Evolutionary conservation across 2,113 vertebrate species (phyloP), one percentile per base, ranked within the genome.

Genomic region (Hippocampus zosterae): DNA sequence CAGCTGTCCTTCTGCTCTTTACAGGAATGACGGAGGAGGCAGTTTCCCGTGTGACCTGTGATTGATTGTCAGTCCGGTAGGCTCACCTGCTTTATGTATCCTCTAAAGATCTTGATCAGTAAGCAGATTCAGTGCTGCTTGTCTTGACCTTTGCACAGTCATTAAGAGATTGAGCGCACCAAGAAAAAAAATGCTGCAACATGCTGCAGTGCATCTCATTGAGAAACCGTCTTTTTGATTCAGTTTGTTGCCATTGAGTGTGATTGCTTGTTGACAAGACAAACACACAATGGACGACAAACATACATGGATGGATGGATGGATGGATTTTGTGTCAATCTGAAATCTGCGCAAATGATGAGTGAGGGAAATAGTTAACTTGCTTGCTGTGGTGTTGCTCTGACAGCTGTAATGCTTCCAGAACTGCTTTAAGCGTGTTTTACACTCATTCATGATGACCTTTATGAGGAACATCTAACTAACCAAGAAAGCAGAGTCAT

Each of bases 91-190:
- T 55, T 19, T 33, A 69, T 21, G 70, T 70, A 60, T 66, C 77
- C 65, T 79, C 69, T 63, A 73, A 78, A 80, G 61, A 74, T 66
- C 66, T 50, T 11, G n/a, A 62, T 23, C 65, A 71, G 81, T 80
- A 77, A 76, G 72, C 69, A 77, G 75, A 75, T 81, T 81, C 75
- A 62, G 76, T 52, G 44, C 66, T 62, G 67, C 78, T 76, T 61
- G 63, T 77, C 74, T 74, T 81, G 77, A 85, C 88, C 81, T 80
- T 79, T 78, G 63, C n/a, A 13, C 56, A 10, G 78, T 81, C 75
- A 84, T 81, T 85, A 80, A 80, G 77, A 68, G 56, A 50, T 65
- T 3, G 64, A 61, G 67, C 65, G 50, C 0, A 10, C 41, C 37
- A 48, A 70, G 73, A 42, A 42, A 42, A 18, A 48, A 75, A 81